phyloP scores from a whole-genome alignment of 1,140 invertebrate genomes.

The Homalodisca vitripennis region DNA sequence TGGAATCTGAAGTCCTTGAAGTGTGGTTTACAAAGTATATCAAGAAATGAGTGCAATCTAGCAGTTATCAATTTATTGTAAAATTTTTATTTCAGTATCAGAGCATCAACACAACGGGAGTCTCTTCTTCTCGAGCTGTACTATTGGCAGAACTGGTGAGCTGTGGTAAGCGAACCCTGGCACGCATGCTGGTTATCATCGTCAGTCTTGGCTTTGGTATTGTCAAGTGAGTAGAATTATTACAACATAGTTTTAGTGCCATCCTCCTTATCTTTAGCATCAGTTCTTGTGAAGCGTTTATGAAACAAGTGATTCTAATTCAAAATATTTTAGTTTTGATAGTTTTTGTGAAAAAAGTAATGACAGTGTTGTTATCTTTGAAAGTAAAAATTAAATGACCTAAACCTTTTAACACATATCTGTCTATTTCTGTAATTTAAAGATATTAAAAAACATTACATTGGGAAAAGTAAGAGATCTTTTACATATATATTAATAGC shows the following conservation, averaged over 20 bases:
- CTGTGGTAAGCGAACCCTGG: constrained; percentile 83
- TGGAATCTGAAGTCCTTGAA: too few relatives aligned
- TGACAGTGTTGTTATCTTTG: not conserved
- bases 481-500: too few relatives aligned
- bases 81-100: too few relatives aligned
- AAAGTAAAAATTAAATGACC: not conserved
- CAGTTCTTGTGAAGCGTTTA: not conserved
- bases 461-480: too few relatives aligned
- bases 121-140: constrained; percentile 60
- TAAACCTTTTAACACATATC: too few relatives aligned
- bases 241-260: not conserved
- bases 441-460: too few relatives aligned
- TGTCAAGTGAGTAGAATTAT: constrained; percentile 71
- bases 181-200: constrained; percentile 90
- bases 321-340: too few relatives aligned
- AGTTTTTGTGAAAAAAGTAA: too few relatives aligned
- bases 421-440: too few relatives aligned
- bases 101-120: constrained; percentile 71
- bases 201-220: constrained; percentile 94
- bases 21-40: too few relatives aligned
- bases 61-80: too few relatives aligned
- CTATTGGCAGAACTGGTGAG: constrained; percentile 86
- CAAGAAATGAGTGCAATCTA: too few relatives aligned
- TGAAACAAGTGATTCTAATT: not conserved
- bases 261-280: not conserved